Percentiles rank a stretch among this genome's conserved stretches.
These are phyloP conservation scores for Todiramphus chloris DNA, from an alignment of 2,113 vertebrate genomes.

Conservation along the genomic window DNA sequence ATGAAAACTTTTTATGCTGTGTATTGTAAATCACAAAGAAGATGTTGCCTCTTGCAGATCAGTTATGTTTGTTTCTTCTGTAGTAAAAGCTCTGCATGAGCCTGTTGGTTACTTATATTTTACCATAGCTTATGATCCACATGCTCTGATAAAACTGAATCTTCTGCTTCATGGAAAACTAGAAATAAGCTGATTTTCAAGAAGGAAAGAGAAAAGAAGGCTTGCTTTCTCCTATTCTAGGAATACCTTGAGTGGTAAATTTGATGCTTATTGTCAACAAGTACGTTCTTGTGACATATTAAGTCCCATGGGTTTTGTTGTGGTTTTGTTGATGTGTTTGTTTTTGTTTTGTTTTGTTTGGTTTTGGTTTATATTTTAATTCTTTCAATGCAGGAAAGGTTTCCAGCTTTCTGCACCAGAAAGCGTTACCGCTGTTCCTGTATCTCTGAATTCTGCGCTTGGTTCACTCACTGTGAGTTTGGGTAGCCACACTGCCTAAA, in stretches of 20 bases:
- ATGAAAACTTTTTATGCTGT: not conserved
- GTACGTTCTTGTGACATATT: not conserved
- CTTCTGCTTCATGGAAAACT: not conserved
- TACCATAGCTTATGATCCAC: not conserved
- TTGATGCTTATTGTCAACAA: not conserved
- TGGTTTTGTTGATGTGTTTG: not conserved
- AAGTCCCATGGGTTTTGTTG: not conserved
- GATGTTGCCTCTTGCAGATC: not conserved
- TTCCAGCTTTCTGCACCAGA: not conserved
- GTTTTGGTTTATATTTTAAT: no score
- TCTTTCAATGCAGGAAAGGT: not conserved
- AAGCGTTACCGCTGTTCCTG: not conserved
- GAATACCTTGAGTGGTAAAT: not conserved
- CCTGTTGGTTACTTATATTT: not conserved
- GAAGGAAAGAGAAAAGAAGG: not conserved
- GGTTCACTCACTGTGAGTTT: not conserved
- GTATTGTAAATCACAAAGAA: not conserved
- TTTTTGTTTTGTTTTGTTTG: not conserved
- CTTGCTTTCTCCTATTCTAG: not conserved
- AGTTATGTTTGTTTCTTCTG: not conserved
- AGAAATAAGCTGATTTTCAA: not conserved
- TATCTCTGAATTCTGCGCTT: not conserved
- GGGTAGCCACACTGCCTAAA: not conserved
- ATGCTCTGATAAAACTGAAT: not conserved
- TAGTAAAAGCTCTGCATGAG: not conserved